These are phyloP conservation scores for Caenorhabditis sp. DNA, from an alignment of 2,888 invertebrate genomes.

Conservation along the genomic window DNA sequence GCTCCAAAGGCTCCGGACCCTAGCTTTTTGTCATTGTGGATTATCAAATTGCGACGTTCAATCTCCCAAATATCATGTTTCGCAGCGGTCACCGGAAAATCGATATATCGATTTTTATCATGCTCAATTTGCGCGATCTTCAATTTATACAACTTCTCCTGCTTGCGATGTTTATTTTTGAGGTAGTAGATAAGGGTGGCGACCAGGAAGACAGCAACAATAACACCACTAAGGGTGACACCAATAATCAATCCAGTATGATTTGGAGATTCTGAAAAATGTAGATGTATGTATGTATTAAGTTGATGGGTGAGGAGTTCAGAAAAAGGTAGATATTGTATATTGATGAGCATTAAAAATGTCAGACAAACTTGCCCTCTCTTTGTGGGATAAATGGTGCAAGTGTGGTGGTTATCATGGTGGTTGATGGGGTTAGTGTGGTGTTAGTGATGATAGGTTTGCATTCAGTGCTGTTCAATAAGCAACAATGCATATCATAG, in stretches of 20 bases:
- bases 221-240: slow-evolving; percentile 25
- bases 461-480: slow-evolving; percentile 23
- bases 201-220: slow-evolving; percentile 19
- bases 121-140: slow-evolving; percentile 45
- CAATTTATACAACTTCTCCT: slow-evolving; percentile 39
- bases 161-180: slow-evolving; percentile 31
- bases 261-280: slow-evolving; percentile 12
- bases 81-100: slow-evolving; percentile 52
- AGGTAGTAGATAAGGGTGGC: slow-evolving; percentile 18
- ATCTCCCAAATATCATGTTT: slow-evolving; percentile 68
- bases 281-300: no score
- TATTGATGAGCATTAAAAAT: no score
- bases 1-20: slow-evolving; percentile 68
- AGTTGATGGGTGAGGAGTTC: no score
- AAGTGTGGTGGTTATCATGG: not conserved
- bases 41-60: slow-evolving; percentile 67
- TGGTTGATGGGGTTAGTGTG: not conserved
- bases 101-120: slow-evolving; percentile 58
- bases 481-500: no score
- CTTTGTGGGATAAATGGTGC: no score
- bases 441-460: slow-evolving; percentile 3
- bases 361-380: no score
- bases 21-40: slow-evolving; percentile 65
- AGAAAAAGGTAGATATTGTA: no score
- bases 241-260: slow-evolving; percentile 44